Base-by-base conservation (phyloP, 2,797 vertebrate genomes). In the Megalops cyprinoides region DNA sequence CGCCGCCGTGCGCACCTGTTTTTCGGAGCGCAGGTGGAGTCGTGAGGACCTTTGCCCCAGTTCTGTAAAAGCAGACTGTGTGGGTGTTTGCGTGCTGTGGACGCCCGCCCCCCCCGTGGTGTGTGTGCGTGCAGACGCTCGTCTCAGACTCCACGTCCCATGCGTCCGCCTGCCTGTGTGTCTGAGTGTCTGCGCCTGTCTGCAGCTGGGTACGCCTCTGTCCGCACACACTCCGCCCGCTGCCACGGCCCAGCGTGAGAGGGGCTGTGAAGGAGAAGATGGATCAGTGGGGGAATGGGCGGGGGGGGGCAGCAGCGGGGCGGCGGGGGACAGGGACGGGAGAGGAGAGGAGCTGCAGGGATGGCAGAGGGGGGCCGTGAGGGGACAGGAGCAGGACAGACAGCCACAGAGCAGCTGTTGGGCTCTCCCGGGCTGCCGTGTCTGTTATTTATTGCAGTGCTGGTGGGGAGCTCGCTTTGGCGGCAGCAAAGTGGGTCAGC, bases 401-500 rank as follows among this genome's bases (percentile, higher is more conserved):
- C 82, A 86, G 87, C 88, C 91, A 92, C 88, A 85, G 86, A 88
- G 91, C 93, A 94, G 93, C 93, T 93, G 91, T 88, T 92, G 84
- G 87, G 83, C 89, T 91, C 83, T 86, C 87, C 90, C 86, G 89
- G 88, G 84, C 89, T 85, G 87, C 87, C 77, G 81, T 78, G 89
- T 78, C 88, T 86, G 88, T 94, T 95, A 93, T 95, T 94, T 94
- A 94, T 93, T 92, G 88, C 92, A 80, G 90, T 84, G 69, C 86
- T 91, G 89, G 88, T 90, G 89, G 85, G 86, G 83, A 91, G 91
- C 93, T 89, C 91, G 89, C 91, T 84, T n/a, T 92, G 93, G 84
- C 82, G 85, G 86, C 90, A 88, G 87, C 86, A 92, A 95, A 95
- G 89, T 94, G 92, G 94, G 93, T 95, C 94, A 94, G 89, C 86